phyloP scores from a whole-genome alignment of 37 sponge, comb jelly and placozoan genomes.

The Chondrilla cf. caribensis region DNA sequence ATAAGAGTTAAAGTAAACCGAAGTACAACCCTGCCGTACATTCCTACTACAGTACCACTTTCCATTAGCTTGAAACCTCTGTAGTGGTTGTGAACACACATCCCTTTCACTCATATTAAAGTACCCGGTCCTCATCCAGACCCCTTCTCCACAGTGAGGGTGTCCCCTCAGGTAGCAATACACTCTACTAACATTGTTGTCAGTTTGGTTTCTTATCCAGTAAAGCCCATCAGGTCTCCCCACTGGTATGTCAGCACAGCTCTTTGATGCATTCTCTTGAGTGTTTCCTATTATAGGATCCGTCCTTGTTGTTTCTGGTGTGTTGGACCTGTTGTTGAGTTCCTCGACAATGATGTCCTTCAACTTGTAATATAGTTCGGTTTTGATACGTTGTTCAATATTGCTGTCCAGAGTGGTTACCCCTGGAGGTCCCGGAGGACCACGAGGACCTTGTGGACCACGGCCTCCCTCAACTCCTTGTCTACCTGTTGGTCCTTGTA shows the following conservation, averaged over 20 bases:
- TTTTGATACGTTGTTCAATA: neutral
- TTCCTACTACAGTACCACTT: neutral
- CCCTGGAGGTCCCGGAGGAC: neutral
- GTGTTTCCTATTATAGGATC: no score
- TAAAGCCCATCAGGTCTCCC: slow-evolving; percentile 1
- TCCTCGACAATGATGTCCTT: no score
- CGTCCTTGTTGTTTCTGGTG: no score
- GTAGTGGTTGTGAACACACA: neutral
- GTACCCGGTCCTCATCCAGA: slow-evolving; percentile 23
- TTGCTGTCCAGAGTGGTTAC: neutral
- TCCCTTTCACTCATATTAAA: neutral
- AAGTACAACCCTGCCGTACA: neutral
- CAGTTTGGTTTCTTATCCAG: neutral
- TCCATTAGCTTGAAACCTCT: neutral
- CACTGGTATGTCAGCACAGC: no score
- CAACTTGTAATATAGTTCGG: neutral
- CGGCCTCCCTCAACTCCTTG: neutral
- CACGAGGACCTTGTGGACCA: slow-evolving; percentile 10
- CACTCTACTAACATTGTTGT: neutral
- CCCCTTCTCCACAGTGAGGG: slow-evolving; percentile 19
- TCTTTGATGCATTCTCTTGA: no score
- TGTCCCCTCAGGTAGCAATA: slow-evolving; percentile 12
- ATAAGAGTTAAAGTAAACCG: slow-evolving; percentile 1
- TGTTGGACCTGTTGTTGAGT: no score
- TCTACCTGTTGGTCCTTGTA: neutral